phyloP scores from a whole-genome alignment of 1,140 invertebrate genomes.

The Pygmarrhopalites habei region DNA sequence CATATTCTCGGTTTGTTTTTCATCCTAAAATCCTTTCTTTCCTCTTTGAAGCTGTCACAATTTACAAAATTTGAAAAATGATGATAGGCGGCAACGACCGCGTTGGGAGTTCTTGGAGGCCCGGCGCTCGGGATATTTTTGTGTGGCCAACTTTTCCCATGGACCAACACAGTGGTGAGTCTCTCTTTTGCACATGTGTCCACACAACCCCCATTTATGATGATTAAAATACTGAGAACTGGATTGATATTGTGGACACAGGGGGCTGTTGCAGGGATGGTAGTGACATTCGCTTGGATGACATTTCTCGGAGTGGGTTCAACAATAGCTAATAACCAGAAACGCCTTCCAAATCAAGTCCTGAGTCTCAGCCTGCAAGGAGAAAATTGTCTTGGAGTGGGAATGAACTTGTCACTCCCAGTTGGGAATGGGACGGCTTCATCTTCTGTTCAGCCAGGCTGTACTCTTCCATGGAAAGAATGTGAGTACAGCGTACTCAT shows the following conservation, averaged over 20 bases:
- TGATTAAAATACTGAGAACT: no score
- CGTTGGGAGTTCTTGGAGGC: slow-evolving; percentile 54
- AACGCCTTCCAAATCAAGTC: slow-evolving; percentile 12
- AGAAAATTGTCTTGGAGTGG: background rate
- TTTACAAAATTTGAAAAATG: no score
- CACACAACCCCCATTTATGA: no score
- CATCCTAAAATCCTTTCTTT: no score
- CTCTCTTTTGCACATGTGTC: no score
- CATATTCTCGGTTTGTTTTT: slow-evolving; percentile 37
- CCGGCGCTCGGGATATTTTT: slow-evolving; percentile 62
- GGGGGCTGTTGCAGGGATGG: slow-evolving; percentile 60
- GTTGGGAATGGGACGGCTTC: background rate
- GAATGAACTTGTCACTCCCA: no score
- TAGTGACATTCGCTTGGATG: slow-evolving; percentile 50
- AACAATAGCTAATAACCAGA: slow-evolving; percentile 17
- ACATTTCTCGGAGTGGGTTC: slow-evolving; percentile 21
- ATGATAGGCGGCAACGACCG: slow-evolving; percentile 31
- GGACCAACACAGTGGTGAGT: slow-evolving; percentile 50
- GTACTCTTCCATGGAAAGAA: slow-evolving; percentile 29
- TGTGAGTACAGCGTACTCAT: slow-evolving; percentile 6
- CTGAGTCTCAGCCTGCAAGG: slow-evolving; percentile 42
- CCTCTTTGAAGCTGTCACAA: no score
- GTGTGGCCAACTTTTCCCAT: slow-evolving; percentile 62
- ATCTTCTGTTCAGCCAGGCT: background rate
- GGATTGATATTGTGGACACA: no score